Base-by-base conservation (phyloP, 2,888 invertebrate species). In the Acleris holmiana region DNA sequence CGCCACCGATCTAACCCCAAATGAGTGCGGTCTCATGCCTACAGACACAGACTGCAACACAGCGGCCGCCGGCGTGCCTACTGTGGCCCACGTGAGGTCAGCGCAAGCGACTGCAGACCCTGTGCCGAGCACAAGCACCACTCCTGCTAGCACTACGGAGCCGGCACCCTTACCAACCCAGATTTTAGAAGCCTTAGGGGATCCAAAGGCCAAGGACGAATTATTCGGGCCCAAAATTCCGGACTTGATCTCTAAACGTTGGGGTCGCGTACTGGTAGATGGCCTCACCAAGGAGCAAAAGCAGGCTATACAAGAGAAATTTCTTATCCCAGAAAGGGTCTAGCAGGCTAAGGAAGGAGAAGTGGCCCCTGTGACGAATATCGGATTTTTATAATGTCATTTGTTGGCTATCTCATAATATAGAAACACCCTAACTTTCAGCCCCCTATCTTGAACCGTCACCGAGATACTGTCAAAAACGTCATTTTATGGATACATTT, bases 241-340 rank as follows among this genome's bases (percentile, higher is more conserved):
- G 15, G 57, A 57, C 15, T 47, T 49, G 23, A 41, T 59, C 15
- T 35, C 59, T 50, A 35, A 59, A 59, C 59, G 59, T n/a, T 59
- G 59, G 59, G 59, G 50, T 23, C 19, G 50, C 15, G 17, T 56
- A 15, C 23, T 56, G 23, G 23, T 56, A 8, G 56, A 56, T 25
- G 56, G 56, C 15, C 15, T 56, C 5, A 46, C 5, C 21, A 56
- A 56, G 17, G 56, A 56, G 46, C 56, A 23, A 15, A 56, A 17
- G 15, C 46, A 46, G 17, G 3, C 17, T 7, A 8, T 56, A 23
- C 15, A 23, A 15, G 46, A 46, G 7, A 56, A 23, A 8, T 10
- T 17, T 18, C 29, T 56, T 1, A 13, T 62, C 18, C 56, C 62
- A 15, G 56, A 55, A 13, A 62, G 50, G n/a, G n/a, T n/a, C n/a